phyloP scores from a whole-genome alignment of 2,797 vertebrate genomes.

The Telmatherina bonti region DNA sequence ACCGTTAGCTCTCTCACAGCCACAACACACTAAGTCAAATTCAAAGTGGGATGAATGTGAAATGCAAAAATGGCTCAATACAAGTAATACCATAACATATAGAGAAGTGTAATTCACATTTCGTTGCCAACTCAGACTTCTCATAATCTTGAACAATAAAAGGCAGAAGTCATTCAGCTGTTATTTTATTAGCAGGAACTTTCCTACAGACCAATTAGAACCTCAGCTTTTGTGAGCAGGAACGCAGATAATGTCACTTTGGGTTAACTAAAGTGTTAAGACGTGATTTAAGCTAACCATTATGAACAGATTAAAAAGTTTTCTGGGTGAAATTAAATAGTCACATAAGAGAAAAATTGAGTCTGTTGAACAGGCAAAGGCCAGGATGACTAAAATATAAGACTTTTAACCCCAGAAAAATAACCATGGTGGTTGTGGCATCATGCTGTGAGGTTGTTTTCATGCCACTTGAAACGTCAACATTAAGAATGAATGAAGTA shows the following conservation, averaged over 20 bases:
- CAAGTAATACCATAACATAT: not conserved
- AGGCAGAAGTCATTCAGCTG: not conserved
- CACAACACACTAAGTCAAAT: constrained; percentile 14
- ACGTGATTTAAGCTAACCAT: no score
- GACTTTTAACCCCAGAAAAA: no score
- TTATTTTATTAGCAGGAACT: not conserved
- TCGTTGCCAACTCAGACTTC: not conserved
- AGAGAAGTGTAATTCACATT: not conserved
- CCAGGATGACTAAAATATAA: not conserved
- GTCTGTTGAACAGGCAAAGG: not conserved
- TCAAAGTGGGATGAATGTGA: constrained; percentile 47
- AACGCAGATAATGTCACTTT: not conserved
- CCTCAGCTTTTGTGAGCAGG: not conserved
- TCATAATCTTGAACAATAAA: constrained; percentile 5
- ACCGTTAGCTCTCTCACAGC: constrained; percentile 31
- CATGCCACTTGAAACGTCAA: no score
- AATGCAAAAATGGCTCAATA: constrained; percentile 8
- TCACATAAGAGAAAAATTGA: no score
- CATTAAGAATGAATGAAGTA: not conserved
- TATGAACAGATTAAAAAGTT: no score
- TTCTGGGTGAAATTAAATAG: no score
- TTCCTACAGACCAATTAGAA: not conserved
- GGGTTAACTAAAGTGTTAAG: no score
- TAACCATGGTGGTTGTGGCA: no score
- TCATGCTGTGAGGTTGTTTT: no score